phyloP scores from a whole-genome alignment of 2,888 invertebrate species.

The Pammene fasciana region DNA sequence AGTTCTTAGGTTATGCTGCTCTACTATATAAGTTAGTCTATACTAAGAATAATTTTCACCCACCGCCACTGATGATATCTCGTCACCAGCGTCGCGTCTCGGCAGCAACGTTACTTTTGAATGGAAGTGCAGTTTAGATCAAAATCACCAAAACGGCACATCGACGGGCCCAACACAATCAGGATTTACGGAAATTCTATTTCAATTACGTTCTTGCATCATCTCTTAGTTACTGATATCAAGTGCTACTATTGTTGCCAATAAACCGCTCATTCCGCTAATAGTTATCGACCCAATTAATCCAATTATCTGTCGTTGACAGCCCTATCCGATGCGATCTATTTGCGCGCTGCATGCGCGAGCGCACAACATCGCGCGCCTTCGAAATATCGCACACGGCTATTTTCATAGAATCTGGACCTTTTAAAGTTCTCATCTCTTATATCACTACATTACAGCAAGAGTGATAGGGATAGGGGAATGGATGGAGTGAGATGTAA shows the following conservation, averaged over 20 bases:
- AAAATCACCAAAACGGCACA: too few relatives aligned
- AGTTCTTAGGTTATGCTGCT: too few relatives aligned
- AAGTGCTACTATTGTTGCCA: neutral
- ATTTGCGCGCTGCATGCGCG: constrained; percentile 57
- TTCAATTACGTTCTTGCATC: neutral
- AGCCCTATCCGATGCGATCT: constrained; percentile 54
- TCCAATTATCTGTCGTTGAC: constrained; percentile 40
- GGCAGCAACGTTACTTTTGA: too few relatives aligned
- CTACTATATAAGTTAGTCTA: too few relatives aligned
- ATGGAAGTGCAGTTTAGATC: too few relatives aligned
- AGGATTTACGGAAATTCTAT: too few relatives aligned
- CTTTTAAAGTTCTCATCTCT: neutral
- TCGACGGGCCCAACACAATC: too few relatives aligned
- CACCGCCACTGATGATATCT: too few relatives aligned
- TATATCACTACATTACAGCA: neutral
- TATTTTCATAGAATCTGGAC: constrained; percentile 5
- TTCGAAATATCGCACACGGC: constrained; percentile 57
- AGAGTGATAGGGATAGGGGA: too few relatives aligned
- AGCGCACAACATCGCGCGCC: constrained; percentile 50
- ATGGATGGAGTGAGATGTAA: too few relatives aligned
- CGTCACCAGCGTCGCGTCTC: too few relatives aligned
- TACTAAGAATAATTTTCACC: too few relatives aligned
- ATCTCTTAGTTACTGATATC: neutral
- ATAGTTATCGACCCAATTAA: constrained; percentile 34
- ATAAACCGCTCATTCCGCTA: constrained; percentile 23